Base-by-base conservation (phyloP, 2,888 invertebrate genomes). In the Nymphalis polychloros region DNA sequence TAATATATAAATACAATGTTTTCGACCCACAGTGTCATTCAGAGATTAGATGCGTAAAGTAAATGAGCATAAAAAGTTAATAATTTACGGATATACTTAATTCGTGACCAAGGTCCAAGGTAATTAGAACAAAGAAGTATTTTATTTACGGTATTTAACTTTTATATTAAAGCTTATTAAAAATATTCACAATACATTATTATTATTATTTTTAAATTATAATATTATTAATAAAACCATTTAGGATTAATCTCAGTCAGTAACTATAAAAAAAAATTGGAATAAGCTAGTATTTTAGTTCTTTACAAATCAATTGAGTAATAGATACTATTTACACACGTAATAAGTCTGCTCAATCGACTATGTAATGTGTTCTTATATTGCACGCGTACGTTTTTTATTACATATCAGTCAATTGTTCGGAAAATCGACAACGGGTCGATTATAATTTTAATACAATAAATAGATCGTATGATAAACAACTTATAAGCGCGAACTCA, bases 321-420 rank as follows among this genome's bases (percentile, higher is more conserved):
- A 48, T 62, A 64, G 65, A 52, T 73, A 69, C 75, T 77, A 73
- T 78, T 83, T 80, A 79, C 78, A 82, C 79, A 79, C 69, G 77
- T 75, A 73, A 75, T 77, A 27, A 31, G 78, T 77, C 76, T 75
- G 72, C 71, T 78, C 82, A 81, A 80, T 81, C 77, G 77, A 72
- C 74, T 73, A 73, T 80, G 77, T 77, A 78, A 75, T 74, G 73
- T 67, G 72, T 77, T 79, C 79, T 80, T 77, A 72, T 64, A 68
- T 57, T 72, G 74, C 78, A 75, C 78, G 76, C 77, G 80, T 71
- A 73, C 66, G 79, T 81, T 80, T 82, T 78, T 71, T 73, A 69
- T 67, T 64, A 71, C 68, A 62, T 65, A 72, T 67, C 72, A 77
- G 72, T 78, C 79, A 81, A 82, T 83, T 79, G 77, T 71, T 78